phyloP scores from a whole-genome alignment of 2,113 vertebrate genomes.

The Sterna hirundo region DNA sequence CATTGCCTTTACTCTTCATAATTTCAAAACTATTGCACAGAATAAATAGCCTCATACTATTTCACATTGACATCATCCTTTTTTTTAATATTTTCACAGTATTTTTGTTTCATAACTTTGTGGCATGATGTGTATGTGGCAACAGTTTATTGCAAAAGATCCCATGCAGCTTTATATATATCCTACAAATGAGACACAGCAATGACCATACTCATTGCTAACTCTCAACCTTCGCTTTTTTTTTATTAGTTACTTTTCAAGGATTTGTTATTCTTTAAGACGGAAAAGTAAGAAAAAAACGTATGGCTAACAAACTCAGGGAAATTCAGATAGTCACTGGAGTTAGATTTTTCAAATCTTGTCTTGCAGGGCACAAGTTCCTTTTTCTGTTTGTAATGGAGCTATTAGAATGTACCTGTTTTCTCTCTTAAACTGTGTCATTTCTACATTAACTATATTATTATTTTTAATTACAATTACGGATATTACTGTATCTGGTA shows the following conservation, averaged over 20 bases:
- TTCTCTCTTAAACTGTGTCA: not conserved
- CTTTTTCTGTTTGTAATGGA: not conserved
- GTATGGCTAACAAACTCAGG: not conserved
- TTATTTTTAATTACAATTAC: not conserved
- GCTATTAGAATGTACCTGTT: not conserved
- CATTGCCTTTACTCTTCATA: constrained; percentile 25
- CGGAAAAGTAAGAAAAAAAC: not conserved
- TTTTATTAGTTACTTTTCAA: not conserved
- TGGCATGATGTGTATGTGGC: not conserved
- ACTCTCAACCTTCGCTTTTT: not conserved
- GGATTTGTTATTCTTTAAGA: not conserved
- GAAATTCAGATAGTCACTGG: not conserved
- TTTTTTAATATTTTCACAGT: not conserved
- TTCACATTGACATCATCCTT: not conserved
- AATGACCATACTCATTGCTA: not conserved
- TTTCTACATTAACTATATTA: not conserved
- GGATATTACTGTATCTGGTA: not conserved
- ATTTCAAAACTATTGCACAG: not conserved
- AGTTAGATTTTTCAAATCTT: not conserved
- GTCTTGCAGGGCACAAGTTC: not conserved
- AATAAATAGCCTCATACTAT: not conserved
- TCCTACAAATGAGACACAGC: not conserved
- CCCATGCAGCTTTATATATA: not conserved
- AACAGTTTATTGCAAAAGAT: constrained; percentile 28
- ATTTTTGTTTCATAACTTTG: constrained; percentile 7